Evolutionary conservation across 2,113 vertebrate species (phyloP).

Genomic region (Phyllostomus hastatus): DNA sequence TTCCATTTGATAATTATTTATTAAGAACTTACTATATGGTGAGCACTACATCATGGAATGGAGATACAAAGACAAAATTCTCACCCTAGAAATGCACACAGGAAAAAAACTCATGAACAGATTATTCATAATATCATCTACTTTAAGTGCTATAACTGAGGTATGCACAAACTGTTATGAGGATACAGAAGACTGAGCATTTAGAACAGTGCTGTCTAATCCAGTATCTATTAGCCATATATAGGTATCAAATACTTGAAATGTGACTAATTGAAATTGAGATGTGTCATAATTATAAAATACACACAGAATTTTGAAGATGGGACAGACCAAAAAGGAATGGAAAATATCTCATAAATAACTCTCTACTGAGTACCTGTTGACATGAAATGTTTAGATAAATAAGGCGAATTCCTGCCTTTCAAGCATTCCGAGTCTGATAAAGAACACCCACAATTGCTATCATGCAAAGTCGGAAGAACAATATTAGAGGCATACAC

Average conservation of each 20-base stretch:
- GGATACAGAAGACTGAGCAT: neutral
- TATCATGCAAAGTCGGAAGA: neutral
- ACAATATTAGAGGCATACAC: neutral
- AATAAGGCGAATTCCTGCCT: neutral
- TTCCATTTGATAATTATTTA: neutral
- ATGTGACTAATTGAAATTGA: constrained; percentile 8
- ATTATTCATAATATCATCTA: neutral
- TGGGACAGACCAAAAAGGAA: neutral
- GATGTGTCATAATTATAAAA: neutral
- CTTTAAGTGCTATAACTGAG: neutral
- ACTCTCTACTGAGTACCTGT: neutral
- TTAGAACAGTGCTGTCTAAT: neutral
- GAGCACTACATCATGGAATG: neutral
- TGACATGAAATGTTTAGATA: constrained; percentile 23
- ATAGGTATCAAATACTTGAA: neutral
- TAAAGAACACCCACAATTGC: constrained; percentile 22
- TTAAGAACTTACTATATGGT: neutral
- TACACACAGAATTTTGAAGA: neutral
- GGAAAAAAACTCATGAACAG: neutral
- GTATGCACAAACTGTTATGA: neutral
- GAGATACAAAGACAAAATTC: neutral
- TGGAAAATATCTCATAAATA: neutral
- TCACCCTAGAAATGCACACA: neutral
- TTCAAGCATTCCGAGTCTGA: neutral
- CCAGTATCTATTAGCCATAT: neutral